Evolutionary conservation across 2,113 vertebrate species (phyloP).

Genomic region (Chauna torquata): DNA sequence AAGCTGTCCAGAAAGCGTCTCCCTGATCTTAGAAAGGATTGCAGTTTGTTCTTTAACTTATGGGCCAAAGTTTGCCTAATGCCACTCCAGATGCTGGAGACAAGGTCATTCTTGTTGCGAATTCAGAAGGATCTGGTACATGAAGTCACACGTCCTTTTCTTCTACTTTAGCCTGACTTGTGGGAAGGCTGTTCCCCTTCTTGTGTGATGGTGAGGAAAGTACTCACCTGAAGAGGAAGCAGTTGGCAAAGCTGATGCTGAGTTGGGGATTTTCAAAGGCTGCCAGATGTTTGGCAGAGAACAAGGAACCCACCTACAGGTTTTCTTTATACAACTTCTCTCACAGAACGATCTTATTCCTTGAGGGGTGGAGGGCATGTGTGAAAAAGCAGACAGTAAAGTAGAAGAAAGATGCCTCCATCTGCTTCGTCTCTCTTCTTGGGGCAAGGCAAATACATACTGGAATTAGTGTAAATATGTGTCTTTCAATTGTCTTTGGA

Average conservation of each 20-base stretch:
- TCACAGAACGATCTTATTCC: background rate
- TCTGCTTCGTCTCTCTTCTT: background rate
- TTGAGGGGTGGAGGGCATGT: background rate
- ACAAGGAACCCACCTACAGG: background rate
- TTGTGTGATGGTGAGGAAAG: background rate
- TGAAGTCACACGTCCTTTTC: background rate
- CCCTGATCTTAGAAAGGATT: background rate
- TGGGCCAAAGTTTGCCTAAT: background rate
- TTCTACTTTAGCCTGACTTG: background rate
- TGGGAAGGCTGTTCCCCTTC: background rate
- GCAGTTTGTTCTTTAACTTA: background rate
- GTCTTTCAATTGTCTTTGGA: background rate
- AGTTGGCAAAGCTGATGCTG: background rate
- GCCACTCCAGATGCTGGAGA: background rate
- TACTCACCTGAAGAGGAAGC: background rate
- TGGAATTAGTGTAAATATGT: background rate
- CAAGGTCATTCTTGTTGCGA: background rate
- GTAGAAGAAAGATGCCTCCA: background rate
- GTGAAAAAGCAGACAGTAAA: conserved; percentile 18
- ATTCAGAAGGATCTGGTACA: background rate
- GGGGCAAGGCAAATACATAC: background rate
- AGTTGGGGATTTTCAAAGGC: background rate
- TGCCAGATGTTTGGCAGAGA: background rate
- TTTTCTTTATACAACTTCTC: background rate
- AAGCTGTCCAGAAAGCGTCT: background rate